These are phyloP conservation scores for Kryptolebias ocellatus DNA, from an alignment of 2,797 vertebrate genomes.

Conservation along the genomic window DNA sequence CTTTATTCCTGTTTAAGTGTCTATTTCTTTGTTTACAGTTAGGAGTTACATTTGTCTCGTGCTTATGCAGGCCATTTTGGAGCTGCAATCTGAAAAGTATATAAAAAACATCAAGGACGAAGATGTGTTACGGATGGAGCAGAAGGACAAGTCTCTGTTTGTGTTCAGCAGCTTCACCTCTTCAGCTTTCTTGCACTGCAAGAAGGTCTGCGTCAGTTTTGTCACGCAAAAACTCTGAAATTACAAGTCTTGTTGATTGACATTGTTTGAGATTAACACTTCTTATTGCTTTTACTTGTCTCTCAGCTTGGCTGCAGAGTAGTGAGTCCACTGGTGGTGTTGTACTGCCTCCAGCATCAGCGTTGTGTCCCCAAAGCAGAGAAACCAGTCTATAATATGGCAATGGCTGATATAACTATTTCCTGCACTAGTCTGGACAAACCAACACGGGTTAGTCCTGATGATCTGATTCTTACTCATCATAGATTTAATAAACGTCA, in stretches of 20 bases:
- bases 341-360: conserved; percentile 92
- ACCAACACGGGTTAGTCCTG: conserved; percentile 83
- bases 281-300: conserved; percentile 7
- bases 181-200: conserved; percentile 88
- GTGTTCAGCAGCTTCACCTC: conserved; percentile 91
- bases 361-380: conserved; percentile 93
- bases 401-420: conserved; percentile 90
- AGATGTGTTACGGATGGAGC: conserved; percentile 81
- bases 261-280: neutral
- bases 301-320: conserved; percentile 91
- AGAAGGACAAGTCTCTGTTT: conserved; percentile 93
- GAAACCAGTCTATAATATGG: conserved; percentile 92
- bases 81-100: conserved; percentile 93
- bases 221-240: neutral
- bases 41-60: neutral
- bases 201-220: conserved; percentile 82
- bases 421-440: conserved; percentile 96
- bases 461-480: neutral
- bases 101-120: conserved; percentile 88
- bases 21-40: neutral
- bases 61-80: conserved; percentile 86
- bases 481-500: too few species aligned
- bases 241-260: neutral
- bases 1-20: neutral
- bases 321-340: conserved; percentile 93